Base-by-base conservation (phyloP, 2,888 invertebrate genomes). In the Pseudolycoriella hygida region DNA sequence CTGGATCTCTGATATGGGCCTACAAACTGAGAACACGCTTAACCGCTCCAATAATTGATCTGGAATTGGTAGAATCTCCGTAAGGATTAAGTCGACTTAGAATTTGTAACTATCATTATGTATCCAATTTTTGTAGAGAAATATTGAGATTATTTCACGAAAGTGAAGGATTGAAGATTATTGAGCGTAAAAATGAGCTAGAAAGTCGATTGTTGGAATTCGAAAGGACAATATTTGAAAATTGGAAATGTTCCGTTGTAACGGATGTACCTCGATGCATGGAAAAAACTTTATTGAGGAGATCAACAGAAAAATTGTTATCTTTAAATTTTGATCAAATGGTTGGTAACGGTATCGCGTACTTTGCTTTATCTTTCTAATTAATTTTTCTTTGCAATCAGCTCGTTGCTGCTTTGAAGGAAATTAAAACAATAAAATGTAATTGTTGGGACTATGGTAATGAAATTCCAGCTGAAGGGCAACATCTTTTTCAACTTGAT, bases 201-300 rank as follows among this genome's bases (percentile, higher is more conserved):
- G 50, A 66, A 44, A 50, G 52, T 2, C 55, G 60, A n/a, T 57
- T 76, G 19, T 59, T 59, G 46, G 59, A 63, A 45, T 67, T 71
- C 54, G 67, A 72, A 53, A 55, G 64, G 14, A 58, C 67, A 43
- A 61, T 71, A 41, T 72, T 68, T 58, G 57, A 60, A 14, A 62
- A 67, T 44, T 77, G 77, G 77, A 61, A 25, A 25, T 25, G 62
- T 34, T 56, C 58, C 20, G 59, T 64, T 44, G 70, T 74, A 17
- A 68, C 69, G 31, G 59, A 59, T 17, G 70, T 72, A 43, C 61
- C 63, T 10, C 59, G 60, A 11, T 61, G 62, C 19, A 55, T 67
- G 10, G 53, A 54, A 10, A 55, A 60, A 42, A 54, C 57, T 11
- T 53, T 67, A 14, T 51, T 67, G 38, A 50, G 49, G 11, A 51